Percentiles rank a stretch among this genome's conserved stretches.
phyloP scores from a whole-genome alignment of 2,888 invertebrate species.

The Rhopalosiphum nymphaeae region DNA sequence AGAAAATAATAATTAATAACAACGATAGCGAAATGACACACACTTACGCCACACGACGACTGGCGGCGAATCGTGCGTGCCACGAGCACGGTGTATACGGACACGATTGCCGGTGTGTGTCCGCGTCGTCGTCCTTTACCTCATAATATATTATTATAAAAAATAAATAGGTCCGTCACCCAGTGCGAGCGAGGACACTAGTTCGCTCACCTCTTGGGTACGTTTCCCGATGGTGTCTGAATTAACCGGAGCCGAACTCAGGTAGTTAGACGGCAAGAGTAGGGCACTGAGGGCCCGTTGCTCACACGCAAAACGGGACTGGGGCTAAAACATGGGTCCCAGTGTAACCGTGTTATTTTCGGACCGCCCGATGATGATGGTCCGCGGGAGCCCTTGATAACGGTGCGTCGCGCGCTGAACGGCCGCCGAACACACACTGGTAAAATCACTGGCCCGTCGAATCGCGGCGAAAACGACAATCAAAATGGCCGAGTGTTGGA shows the following conservation, averaged over 20 bases:
- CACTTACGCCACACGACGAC: background rate
- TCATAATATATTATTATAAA: background rate
- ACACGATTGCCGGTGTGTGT: background rate
- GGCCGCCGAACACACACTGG: background rate
- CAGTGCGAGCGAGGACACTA: background rate
- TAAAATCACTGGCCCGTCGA: background rate
- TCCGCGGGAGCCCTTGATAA: background rate
- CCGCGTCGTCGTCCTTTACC: background rate
- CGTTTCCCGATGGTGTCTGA: background rate
- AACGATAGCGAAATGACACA: slow-evolving; percentile 2
- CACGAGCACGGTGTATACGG: background rate
- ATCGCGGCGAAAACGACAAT: slow-evolving; percentile 14
- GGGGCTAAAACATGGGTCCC: background rate
- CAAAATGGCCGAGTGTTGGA: slow-evolving; percentile 43
- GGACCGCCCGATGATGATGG: background rate
- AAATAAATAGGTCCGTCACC: background rate
- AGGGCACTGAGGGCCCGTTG: background rate
- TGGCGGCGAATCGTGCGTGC: background rate
- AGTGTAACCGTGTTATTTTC: background rate
- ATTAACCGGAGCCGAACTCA: background rate
- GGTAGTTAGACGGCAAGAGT: background rate
- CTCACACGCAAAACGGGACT: background rate
- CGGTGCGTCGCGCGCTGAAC: background rate
- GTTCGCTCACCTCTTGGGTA: background rate
- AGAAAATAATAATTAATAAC: slow-evolving; percentile 16